Conservation (phyloP, 2,797 vertebrate genomes). For the Ibycter americanus region DNA sequence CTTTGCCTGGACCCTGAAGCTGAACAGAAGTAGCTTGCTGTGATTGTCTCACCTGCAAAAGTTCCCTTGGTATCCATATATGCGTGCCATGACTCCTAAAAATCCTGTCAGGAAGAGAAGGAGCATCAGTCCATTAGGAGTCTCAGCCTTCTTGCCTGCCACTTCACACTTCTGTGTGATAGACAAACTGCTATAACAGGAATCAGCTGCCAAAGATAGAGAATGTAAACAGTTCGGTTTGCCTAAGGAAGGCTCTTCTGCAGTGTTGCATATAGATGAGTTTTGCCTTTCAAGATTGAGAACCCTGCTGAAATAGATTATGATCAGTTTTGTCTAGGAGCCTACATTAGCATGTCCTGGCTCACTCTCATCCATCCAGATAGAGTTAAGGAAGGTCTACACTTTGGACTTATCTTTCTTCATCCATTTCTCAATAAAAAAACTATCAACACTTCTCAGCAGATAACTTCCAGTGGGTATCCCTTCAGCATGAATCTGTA, state of each 20-base stretch:
- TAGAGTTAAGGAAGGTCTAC: not conserved
- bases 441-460: not conserved
- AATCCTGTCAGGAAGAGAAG: not conserved
- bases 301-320: not conserved
- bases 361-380: not conserved
- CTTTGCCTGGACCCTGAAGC: not conserved
- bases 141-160: conserved; percentile 23
- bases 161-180: conserved; percentile 1
- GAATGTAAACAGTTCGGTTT: conserved; percentile 47
- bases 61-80: not conserved
- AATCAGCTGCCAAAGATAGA: conserved; percentile 34
- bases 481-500: not conserved
- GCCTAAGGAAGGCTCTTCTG: not conserved
- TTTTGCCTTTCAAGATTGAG: conserved; percentile 6
- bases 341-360: not conserved
- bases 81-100: not conserved
- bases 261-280: conserved; percentile 37
- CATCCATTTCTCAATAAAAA: not conserved
- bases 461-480: not conserved
- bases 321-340: not conserved
- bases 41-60: not conserved
- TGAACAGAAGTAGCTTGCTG: not conserved
- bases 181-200: conserved; percentile 45
- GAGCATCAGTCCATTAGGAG: conserved; percentile 15
- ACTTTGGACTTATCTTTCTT: not conserved